Evolutionary conservation across 2,888 invertebrate species (phyloP), one percentile per base, ranked within the genome.

Genomic region (Polydrusus pterygomalis): DNA sequence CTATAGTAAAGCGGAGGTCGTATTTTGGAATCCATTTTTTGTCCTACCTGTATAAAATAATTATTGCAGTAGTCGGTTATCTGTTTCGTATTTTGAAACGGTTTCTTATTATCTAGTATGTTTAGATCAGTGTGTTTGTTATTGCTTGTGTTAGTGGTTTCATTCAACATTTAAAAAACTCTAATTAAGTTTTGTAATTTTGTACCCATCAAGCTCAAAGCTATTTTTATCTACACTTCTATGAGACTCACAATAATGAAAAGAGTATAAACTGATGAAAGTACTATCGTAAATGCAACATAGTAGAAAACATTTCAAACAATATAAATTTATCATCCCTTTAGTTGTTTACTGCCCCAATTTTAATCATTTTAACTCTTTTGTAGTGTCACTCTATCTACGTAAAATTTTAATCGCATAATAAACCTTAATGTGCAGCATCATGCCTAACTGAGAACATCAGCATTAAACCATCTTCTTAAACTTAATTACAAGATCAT

Each of bases 251-350:
- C 43, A n/a, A 43, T 54, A 54, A 54, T 30, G 20, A 54, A 54
- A 54, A 30, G 7, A 54, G 25, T 25, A 54, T 54, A 30, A 54
- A 54, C 17, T 54, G 20, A 54, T 30, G 51, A 54, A 54, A 54
- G 2, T 54, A 30, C 13, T 30, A 30, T 25, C 54, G 25, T 54
- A 54, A 54, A 54, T 8, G 54, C 25, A n/a, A 54, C 54, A 54
- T 30, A 25, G 54, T 54, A 30, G 30, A n/a, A 54, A 54, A 54
- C 54, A 54, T 25, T n/a, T 54, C 8, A 25, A 54, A 54, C 54
- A 30, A 54, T 54, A 10, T 25, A 51, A 51, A 13, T 20, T 51
- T 51, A 51, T 51, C 13, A 25, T 51, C 25, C 6, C 51, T 1
- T 51, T 51, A 20, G 20, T 51, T 51, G 51, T 51, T 18, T 25